Conservation (phyloP, 2,888 invertebrate genomes). For the Brassicogethes aeneus region DNA sequence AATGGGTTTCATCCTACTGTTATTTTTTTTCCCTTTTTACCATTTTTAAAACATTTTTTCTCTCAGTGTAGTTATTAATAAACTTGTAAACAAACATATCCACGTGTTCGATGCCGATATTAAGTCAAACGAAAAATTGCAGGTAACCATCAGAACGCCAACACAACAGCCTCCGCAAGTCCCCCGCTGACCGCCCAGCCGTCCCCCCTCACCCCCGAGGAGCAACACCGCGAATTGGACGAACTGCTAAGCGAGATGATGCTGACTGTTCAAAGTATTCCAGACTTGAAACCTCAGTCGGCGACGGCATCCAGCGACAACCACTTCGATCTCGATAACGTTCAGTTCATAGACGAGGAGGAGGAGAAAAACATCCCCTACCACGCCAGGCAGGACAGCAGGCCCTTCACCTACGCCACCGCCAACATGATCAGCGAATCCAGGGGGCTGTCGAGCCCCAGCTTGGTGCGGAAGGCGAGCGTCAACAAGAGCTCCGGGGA, state of each 20-base stretch:
- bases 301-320: slow-evolving; percentile 17
- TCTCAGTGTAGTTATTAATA: no score
- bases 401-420: slow-evolving; percentile 76
- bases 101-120: no score
- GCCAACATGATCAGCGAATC: slow-evolving; percentile 36
- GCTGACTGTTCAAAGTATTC: slow-evolving; percentile 78
- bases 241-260: slow-evolving; percentile 79
- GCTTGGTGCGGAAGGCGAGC: slow-evolving; percentile 68
- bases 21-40: no score
- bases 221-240: slow-evolving; percentile 66
- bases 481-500: slow-evolving; percentile 38
- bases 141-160: slow-evolving; percentile 42
- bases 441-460: slow-evolving; percentile 68
- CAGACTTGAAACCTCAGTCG: slow-evolving; percentile 43
- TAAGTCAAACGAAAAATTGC: slow-evolving; percentile 18
- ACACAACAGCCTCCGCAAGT: slow-evolving; percentile 40
- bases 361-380: slow-evolving; percentile 68
- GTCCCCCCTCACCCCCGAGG: slow-evolving; percentile 42
- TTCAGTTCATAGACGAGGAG: slow-evolving; percentile 39
- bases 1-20: no score
- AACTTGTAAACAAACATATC: no score
- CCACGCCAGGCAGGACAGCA: slow-evolving; percentile 82
- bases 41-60: no score
- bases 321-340: slow-evolving; percentile 32
- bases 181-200: slow-evolving; percentile 40